Base-by-base conservation (phyloP, 2,113 vertebrate species). In the Sialia sialis region DNA sequence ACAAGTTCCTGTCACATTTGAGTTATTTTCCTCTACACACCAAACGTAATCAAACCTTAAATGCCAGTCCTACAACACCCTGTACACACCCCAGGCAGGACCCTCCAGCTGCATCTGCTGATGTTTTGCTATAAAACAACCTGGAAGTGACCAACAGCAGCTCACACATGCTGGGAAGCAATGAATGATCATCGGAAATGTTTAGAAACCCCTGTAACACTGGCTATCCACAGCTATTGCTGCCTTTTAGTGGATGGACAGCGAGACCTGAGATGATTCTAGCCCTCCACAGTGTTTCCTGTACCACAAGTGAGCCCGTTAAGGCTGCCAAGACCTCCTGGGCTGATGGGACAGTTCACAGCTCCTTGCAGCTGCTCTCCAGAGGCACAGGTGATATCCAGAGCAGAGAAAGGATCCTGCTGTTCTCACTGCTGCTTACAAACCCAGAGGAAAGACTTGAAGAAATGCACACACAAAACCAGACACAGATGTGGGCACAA, bases 261-360 rank as follows among this genome's bases (percentile, higher is more conserved):
- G 1, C 1, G 38, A 63, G 27, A 51, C 5, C 51, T 26, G 83
- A 70, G 60, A 20, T 29, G 11, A 36, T 73, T 48, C 30, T 68
- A 43, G 18, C 30, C 10, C n/a, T 75, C 39, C 5, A 2, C 25
- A 1, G 0, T 0, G 7, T 20, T 2, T 27, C 20, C 48, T 41
- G 23, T 7, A 13, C 4, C 41, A 63, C 9, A 36, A 34, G 52
- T 1, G 13, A 68, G 6, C 13, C 51, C 22, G 15, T 51, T 66
- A 32, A 38, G 32, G 32, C 60, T 86, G 59, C 17, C 11, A 41
- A 62, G n/a, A 9, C 25, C n/a, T 77, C 26, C 72, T 77, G 84
- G 51, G 59, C 59, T 0, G 2, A 6, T 26, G 59, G 38, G 52
- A 16, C 13, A 5, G 4, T 16, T 83, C 19, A 6, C 3, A 39